Evolutionary conservation across 2,888 invertebrate genomes (phyloP), one percentile per base, ranked within the genome.

Genomic region (Operophtera brumata): DNA sequence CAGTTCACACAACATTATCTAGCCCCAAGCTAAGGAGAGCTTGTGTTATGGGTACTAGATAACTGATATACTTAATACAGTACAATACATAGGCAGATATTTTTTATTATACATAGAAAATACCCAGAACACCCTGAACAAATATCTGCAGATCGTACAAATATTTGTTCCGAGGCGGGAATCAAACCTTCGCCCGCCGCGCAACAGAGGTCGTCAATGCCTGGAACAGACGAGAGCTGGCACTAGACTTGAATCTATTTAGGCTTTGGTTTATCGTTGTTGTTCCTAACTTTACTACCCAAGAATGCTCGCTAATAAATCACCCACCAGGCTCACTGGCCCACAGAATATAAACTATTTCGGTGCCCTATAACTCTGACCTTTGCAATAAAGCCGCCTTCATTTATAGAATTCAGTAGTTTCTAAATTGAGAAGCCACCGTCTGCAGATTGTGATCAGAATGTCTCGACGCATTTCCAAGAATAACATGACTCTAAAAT

Each of bases 391-490:
- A 44, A 43, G 47, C 20, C 51, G 28, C 40, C 13, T 20, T 47
- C 44, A 46, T 42, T 50, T 49, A 47, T 49, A 54, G 49, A 46
- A 50, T 49, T 36, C 35, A 50, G 34, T 34, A 34, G 43, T 25
- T 48, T 57, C 57, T 57, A 45, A 37, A 52, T 48, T 48, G 34
- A 56, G 47, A 52, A 28, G 37, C 32, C 8, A 9, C 42, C 11
- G 11, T 20, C 26, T 20, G 40, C 42, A 48, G 48, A 46, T 57
- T 51, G 32, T 20, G 41, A 52, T 57, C 47, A 40, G 42, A 56
- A 57, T 52, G 45, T 46, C 44, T 47, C 40, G 32, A 20, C 44
- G 32, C 25, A 52, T 57, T 45, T 48, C 47, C 37, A n/a, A 57
- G 48, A 57, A 52, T 52, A 30, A 32, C 36, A 20, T 34, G 12